phyloP scores from a whole-genome alignment of 1,140 invertebrate genomes.

The Drosophila rufa region DNA sequence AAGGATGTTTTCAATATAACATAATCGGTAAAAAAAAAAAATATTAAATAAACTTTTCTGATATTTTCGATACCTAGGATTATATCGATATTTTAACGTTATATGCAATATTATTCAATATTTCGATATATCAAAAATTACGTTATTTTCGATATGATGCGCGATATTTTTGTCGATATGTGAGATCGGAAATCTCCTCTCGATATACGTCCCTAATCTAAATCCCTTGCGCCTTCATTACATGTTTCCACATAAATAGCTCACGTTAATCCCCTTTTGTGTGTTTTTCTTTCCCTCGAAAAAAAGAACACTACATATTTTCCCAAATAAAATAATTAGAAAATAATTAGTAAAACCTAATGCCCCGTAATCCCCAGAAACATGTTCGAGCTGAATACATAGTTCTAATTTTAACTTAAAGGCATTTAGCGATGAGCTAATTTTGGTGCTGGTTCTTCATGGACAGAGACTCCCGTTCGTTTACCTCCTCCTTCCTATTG shows the following conservation, averaged over 20 bases:
- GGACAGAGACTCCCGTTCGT: conserved; percentile 3
- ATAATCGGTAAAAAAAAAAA: too few species aligned
- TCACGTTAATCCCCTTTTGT: neutral
- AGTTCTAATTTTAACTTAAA: conserved; percentile 15
- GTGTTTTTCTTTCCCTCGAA: neutral
- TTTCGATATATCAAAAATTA: too few species aligned
- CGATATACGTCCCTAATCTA: too few species aligned
- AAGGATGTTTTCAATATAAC: too few species aligned
- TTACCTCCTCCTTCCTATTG: conserved; percentile 6
- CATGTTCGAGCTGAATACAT: conserved; percentile 1
- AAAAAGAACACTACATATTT: neutral
- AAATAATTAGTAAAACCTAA: conserved; percentile 19
- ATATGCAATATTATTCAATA: too few species aligned
- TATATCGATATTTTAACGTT: too few species aligned
- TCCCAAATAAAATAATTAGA: conserved; percentile 13
- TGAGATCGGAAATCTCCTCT: too few species aligned
- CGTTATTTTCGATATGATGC: too few species aligned
- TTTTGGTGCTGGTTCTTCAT: conserved; percentile 2
- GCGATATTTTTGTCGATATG: too few species aligned
- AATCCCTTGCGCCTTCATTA: neutral
- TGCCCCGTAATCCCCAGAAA: conserved; percentile 9
- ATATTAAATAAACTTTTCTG: too few species aligned
- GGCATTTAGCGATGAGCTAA: conserved; percentile 5
- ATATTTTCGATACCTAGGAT: too few species aligned
- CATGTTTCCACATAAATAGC: neutral